These are phyloP conservation scores for Sardina pilchardus DNA, from an alignment of 2,113 vertebrate species.

Conservation along the genomic window DNA sequence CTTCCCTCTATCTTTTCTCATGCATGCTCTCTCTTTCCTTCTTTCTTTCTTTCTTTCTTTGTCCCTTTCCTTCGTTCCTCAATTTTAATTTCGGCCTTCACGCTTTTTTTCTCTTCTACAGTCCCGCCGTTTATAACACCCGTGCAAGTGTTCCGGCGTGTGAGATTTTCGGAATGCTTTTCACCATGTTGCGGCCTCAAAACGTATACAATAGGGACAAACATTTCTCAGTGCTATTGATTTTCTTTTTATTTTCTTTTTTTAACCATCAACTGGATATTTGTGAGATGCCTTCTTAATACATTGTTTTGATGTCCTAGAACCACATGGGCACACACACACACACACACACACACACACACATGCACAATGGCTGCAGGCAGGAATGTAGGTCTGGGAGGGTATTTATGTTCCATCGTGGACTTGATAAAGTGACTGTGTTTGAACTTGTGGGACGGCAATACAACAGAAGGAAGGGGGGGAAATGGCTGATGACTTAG, in stretches of 20 bases:
- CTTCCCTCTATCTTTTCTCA: background rate
- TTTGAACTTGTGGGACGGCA: background rate
- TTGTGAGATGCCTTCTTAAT: conserved; percentile 13
- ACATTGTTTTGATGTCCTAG: conserved; percentile 8
- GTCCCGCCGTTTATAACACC: background rate
- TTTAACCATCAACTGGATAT: conserved; percentile 9
- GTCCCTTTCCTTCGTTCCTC: background rate
- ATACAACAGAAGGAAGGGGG: background rate
- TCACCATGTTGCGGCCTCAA: background rate
- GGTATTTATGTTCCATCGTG: background rate
- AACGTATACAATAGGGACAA: background rate
- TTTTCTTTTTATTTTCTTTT: conserved; percentile 5
- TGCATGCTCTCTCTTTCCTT: background rate
- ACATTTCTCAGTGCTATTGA: background rate
- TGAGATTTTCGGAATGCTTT: background rate
- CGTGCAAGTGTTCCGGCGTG: background rate
- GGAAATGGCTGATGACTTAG: background rate
- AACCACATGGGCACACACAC: background rate
- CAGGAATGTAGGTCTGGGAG: conserved; percentile 5
- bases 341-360: conserved; percentile 8
- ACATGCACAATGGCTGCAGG: background rate
- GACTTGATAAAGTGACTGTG: conserved; percentile 1
- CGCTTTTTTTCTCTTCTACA: background rate
- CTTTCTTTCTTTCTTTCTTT: background rate
- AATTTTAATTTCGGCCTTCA: background rate